Evolutionary conservation across 1,140 invertebrate species (phyloP).

Genomic region (Acromyrmex echinatior): DNA sequence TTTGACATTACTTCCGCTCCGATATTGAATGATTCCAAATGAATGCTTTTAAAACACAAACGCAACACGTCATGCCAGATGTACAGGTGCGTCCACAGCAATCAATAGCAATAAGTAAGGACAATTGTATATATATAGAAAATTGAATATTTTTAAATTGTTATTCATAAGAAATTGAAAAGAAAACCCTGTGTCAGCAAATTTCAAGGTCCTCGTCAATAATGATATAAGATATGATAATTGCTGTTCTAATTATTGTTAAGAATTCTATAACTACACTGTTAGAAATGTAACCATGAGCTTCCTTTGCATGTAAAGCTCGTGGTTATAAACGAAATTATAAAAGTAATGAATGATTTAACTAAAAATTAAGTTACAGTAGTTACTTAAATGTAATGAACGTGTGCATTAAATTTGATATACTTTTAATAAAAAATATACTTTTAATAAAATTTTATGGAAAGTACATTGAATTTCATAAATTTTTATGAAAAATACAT

Average conservation of each 20-base stretch:
- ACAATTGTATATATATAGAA: background rate
- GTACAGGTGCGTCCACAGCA: conserved; percentile 49
- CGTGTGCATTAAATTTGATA: too few species aligned
- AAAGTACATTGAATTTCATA: too few species aligned
- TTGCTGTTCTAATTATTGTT: conserved; percentile 1
- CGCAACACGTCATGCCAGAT: conserved; percentile 38
- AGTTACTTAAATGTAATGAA: too few species aligned
- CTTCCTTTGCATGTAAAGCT: too few species aligned
- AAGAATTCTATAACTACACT: background rate
- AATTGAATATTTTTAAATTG: conserved; percentile 23
- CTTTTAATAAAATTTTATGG: too few species aligned
- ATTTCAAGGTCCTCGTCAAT: conserved; percentile 6
- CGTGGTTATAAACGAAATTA: too few species aligned
- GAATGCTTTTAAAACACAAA: conserved; percentile 70
- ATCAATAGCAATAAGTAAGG: background rate
- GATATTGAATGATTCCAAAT: conserved; percentile 67
- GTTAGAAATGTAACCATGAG: too few species aligned
- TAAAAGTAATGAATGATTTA: too few species aligned
- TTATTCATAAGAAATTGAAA: background rate
- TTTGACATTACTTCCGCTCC: conserved; percentile 59
- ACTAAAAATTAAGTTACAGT: too few species aligned
- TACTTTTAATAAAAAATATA: too few species aligned
- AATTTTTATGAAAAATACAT: too few species aligned
- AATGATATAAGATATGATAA: conserved; percentile 12
- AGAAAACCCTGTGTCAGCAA: background rate